Base-by-base conservation (phyloP, 1,140 invertebrate species). In the Drosophila takahashii region DNA sequence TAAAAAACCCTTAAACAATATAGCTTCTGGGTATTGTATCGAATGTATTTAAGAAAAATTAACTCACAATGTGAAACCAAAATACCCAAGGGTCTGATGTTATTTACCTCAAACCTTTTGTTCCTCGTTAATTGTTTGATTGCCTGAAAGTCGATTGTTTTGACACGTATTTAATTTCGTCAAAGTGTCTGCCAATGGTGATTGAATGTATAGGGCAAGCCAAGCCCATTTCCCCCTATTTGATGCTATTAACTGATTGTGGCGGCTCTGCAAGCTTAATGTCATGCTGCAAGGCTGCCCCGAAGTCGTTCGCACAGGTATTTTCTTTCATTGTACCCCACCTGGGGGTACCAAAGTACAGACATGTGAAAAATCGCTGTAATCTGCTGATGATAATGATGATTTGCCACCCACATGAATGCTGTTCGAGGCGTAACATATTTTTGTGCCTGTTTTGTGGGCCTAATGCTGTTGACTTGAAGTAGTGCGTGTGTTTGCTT, bases 221-320 rank as follows among this genome's bases (percentile, higher is more conserved):
- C 66, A 67, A 66, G 26, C 66, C 66, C 37, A 41, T 11, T 50
- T 26, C 13, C 9, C 7, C 61, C 41, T 8, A 15, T 39, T 41
- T 60, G 61, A 37, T 76, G 42, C 57, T 58, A 41, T 34, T 73
- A 73, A 54, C 52, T 74, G 65, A 77, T 81, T 84, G 57, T 72
- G 15, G 61, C n/a, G 22, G 58, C 41, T 56, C 34, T 10, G 26
- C 27, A 50, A 56, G 77, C 77, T 86, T 85, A 86, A 78, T 79
- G 81, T 79, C 75, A 81, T 48, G 78, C 65, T 81, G 75, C 84
- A 81, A 87, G 79, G 81, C 65, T 81, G 81, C 53, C 41, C 16
- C 47, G 60, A 34, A 60, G 34, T 37, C 59, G 54, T 56, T 61
- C 57, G 48, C 71, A 81, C 60, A 62, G 58, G 76, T 86, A 81